These are phyloP conservation scores for Cardiocondyla obscurior DNA, from an alignment of 1,140 invertebrate species.

Conservation along the genomic window DNA sequence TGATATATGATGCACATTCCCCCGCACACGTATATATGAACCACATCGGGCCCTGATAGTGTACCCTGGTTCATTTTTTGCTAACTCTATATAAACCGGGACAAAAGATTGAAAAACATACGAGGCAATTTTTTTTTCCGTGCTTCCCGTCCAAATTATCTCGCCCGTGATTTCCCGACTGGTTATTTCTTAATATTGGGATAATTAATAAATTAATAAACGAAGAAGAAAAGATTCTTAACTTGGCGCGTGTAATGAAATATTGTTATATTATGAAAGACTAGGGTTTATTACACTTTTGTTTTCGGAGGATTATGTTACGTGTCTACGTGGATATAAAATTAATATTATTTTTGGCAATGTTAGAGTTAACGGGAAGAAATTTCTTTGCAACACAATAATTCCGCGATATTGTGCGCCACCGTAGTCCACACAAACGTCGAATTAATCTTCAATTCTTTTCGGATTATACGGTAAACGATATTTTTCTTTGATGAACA, in stretches of 20 bases:
- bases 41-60: constrained; percentile 23
- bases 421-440: not conserved
- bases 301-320: not conserved
- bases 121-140: not conserved
- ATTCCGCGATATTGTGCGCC: not conserved
- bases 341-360: not conserved
- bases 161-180: not conserved
- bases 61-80: constrained; percentile 2
- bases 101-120: constrained; percentile 24
- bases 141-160: not conserved
- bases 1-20: constrained; percentile 51
- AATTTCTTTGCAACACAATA: not conserved
- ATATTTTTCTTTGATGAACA: constrained; percentile 25
- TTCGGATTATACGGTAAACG: not conserved
- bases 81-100: not conserved
- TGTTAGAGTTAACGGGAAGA: not conserved
- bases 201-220: too few relatives aligned
- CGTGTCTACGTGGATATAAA: not conserved
- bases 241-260: not conserved
- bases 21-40: constrained; percentile 19
- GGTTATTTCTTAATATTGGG: too few relatives aligned
- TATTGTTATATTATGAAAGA: not conserved
- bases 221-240: not conserved
- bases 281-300: not conserved
- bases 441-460: constrained; percentile 37